These are phyloP conservation scores for Volucella zonaria DNA, from an alignment of 2,888 invertebrate species.

Conservation along the genomic window DNA sequence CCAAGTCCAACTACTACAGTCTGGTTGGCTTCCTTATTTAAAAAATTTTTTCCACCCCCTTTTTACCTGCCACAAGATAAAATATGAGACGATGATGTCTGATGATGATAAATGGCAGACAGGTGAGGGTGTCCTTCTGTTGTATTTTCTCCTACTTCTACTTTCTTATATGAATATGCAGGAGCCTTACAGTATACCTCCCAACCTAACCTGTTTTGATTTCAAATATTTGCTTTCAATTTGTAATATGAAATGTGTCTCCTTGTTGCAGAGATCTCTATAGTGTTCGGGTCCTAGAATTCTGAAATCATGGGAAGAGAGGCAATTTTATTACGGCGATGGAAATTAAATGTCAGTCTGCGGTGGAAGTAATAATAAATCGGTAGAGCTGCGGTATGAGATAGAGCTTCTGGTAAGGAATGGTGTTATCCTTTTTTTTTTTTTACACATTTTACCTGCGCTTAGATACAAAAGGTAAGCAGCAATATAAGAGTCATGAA, in stretches of 20 bases:
- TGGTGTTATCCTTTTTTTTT: too few species aligned
- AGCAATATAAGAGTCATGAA: too few species aligned
- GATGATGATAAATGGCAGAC: constrained; percentile 73
- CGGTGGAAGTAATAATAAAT: constrained; percentile 28
- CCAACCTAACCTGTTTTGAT: constrained; percentile 67
- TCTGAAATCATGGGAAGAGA: neutral
- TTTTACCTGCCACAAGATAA: constrained; percentile 56
- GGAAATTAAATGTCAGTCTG: constrained; percentile 70
- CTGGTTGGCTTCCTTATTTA: constrained; percentile 30
- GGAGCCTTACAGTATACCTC: constrained; percentile 4
- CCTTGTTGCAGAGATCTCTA: constrained; percentile 23
- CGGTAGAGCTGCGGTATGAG: neutral
- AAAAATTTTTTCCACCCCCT: constrained; percentile 3
- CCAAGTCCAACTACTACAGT: constrained; percentile 7
- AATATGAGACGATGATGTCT: constrained; percentile 73
- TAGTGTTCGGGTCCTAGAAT: neutral
- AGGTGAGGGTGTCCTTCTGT: constrained; percentile 41
- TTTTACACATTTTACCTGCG: too few species aligned
- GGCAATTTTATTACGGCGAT: constrained; percentile 59
- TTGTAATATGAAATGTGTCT: constrained; percentile 69
- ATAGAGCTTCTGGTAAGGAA: too few species aligned
- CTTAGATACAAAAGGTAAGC: too few species aligned
- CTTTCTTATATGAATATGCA: constrained; percentile 40
- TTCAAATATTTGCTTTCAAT: constrained; percentile 74
- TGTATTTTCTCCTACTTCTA: neutral